Evolutionary conservation across 37 sponge, comb jelly and placozoan genomes (phyloP), one percentile per base, ranked within the genome.

Genomic region (Axinella damicornis): DNA sequence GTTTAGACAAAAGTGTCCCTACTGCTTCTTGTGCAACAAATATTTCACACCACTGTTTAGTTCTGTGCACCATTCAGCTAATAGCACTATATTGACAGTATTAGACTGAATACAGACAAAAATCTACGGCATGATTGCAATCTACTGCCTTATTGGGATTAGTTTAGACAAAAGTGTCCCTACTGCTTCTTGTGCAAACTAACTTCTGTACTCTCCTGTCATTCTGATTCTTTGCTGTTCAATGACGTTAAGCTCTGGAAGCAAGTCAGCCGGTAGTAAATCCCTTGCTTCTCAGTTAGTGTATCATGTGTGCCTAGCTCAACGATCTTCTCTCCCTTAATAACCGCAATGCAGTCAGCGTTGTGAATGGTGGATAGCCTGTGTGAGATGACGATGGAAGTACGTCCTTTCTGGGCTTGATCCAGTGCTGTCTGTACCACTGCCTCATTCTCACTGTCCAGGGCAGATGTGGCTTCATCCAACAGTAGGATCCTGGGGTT

Each of bases 381-480:
- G 32, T 87, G 88, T 2, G 88, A 74, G 19, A 87, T 57, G 28
- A 87, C 39, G 33, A 87, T 81, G 57, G 71, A 78, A 19, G 88
- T 87, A 39, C 88, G 73, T 57, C 73, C 73, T 52, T 41, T 38
- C n/a, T 27, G 53, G 27, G 73, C 82, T 15, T 37, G 73, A 61
- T 87, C 81, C 33, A 87, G 57, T 55, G 88, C 88, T 2, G 30
- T 74, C 56, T 87, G 88, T 16, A 87, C 88, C 17, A 83, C 22
- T 2, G 41, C 52, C 72, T 87, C 88, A 28, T 79, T 87, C 75
- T 83, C 74, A 28, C 35, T 84, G 65, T 87, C 88, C 71, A 86
- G 87, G 46, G 87, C 87, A 25, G 87, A 86, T 57, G 87, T 86
- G 30, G 87, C 87, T 73, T 86, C 87, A 66, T 86, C 87, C 65